These are phyloP conservation scores for Melieria picta DNA, from an alignment of 2,888 invertebrate species.

Conservation along the genomic window DNA sequence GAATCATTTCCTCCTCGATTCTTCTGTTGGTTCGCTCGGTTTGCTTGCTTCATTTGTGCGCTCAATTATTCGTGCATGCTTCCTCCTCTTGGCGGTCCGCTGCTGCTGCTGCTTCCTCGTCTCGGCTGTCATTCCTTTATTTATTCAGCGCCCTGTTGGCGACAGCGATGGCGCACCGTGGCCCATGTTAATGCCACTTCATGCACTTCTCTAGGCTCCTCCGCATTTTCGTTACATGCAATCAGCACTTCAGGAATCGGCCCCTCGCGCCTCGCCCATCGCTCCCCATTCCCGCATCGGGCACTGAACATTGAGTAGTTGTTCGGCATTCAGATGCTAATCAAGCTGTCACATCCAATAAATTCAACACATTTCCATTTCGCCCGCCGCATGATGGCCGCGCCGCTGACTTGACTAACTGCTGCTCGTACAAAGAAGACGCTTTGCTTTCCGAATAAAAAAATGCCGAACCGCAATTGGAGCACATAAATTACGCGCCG, in stretches of 20 bases:
- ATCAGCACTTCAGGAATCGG: too few species aligned
- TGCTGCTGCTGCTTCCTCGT: conserved; percentile 39
- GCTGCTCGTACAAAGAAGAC: too few species aligned
- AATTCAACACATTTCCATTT: conserved; percentile 49
- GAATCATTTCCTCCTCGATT: too few species aligned
- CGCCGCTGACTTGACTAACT: too few species aligned
- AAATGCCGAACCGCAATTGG: too few species aligned
- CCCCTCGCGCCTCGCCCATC: too few species aligned
- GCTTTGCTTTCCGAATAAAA: too few species aligned
- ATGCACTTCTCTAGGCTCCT: too few species aligned
- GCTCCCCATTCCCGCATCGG: conserved; percentile 44
- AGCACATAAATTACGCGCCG: too few species aligned
- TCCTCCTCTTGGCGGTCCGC: conserved; percentile 46
- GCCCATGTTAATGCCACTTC: conserved; percentile 46
- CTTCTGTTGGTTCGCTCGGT: too few species aligned
- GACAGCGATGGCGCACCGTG: conserved; percentile 31
- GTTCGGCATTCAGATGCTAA: conserved; percentile 55
- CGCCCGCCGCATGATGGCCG: not conserved
- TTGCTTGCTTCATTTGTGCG: conserved; percentile 53
- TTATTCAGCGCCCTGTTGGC: conserved; percentile 51
- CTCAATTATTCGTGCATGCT: conserved; percentile 51
- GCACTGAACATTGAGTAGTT: conserved; percentile 39
- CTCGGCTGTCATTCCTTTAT: conserved; percentile 59
- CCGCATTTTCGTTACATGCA: too few species aligned
- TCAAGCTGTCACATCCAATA: conserved; percentile 59